These are phyloP conservation scores for Pyrgus malvae DNA, from an alignment of 2,888 invertebrate species.

Conservation along the genomic window DNA sequence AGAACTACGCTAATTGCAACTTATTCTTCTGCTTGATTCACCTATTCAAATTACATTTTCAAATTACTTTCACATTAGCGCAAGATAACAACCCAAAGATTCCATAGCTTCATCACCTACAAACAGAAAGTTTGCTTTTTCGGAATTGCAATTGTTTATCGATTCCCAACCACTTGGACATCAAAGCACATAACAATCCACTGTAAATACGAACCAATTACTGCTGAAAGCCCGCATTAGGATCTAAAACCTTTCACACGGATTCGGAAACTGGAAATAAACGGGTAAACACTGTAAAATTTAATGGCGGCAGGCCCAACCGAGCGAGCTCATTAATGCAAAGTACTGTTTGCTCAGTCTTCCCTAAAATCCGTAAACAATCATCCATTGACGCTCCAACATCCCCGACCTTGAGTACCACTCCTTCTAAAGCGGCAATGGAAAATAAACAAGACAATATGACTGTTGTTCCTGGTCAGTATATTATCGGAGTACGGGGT, in stretches of 20 bases:
- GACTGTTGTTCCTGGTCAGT: neutral
- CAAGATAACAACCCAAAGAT: neutral
- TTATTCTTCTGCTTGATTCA: no score
- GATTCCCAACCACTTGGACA: slow-evolving; percentile 11
- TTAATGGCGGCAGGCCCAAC: slow-evolving; percentile 34
- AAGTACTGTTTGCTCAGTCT: neutral
- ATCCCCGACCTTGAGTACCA: neutral
- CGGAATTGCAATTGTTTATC: slow-evolving; percentile 11
- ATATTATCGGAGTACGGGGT: neutral
- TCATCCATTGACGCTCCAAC: neutral
- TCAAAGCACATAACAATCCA: slow-evolving; percentile 16
- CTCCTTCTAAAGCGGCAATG: slow-evolving; percentile 22
- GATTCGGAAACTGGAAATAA: slow-evolving; percentile 51
- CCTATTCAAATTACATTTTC: no score
- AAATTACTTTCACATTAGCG: no score
- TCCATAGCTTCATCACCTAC: neutral
- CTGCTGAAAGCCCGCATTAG: slow-evolving; percentile 30
- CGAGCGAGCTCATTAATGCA: slow-evolving; percentile 9
- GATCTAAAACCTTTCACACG: slow-evolving; percentile 41
- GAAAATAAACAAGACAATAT: slow-evolving; percentile 3
- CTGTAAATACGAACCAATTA: slow-evolving; percentile 20
- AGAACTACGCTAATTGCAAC: no score
- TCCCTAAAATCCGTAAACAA: neutral
- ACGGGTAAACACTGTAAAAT: slow-evolving; percentile 54
- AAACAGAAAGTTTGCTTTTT: slow-evolving; percentile 2